Base-by-base conservation (phyloP, 1,140 invertebrate genomes). In the Bilobella aurantiaca region DNA sequence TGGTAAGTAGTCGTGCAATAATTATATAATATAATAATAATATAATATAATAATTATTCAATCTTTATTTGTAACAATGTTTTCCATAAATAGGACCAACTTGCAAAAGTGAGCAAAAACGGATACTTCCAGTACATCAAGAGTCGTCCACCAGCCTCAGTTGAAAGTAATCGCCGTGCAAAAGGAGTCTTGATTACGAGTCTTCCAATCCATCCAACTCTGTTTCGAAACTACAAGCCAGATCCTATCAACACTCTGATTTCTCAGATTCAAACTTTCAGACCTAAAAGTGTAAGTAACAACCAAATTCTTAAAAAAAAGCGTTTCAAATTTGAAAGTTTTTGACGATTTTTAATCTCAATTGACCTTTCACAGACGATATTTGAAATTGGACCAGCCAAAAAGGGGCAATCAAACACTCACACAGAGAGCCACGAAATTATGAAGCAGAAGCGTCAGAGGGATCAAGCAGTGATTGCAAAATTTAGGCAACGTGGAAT, bases 111-210 rank as follows among this genome's bases (percentile, higher is more conserved):
- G 0, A 87, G 87, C 68, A 81, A 82, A 12, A 97, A 96, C 76
- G 95, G 90, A 1, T 95, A 93, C 79, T 86, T 88, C 73, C 89
- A 96, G 70, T 98, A 98, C 78, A 71, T 91, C 0, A 82, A 83
- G 72, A 93, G 93, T 37, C 80, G 95, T 65, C 90, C 91, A 31
- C 81, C 84, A 1, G 89, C 96, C 0, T 94, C 93, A 0, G 79
- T 81, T 1, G 96, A 97, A 77, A 94, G 92, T 65, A 87, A 95
- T 64, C 87, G 86, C 71, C 80, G 93, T 64, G 84, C 88, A 1
- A 98, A 93, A 77, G 80, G 84, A 57, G 74, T 86, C 37, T 67
- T 79, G 61, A 76, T 82, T 37, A 71, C 74, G 1, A 75, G 73
- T 46, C 78, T 84, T 23, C 83, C 82, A 21, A 73, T 84, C 59